Conservation (phyloP, 2,113 vertebrate genomes). For the Onychorhynchus coronatus region DNA sequence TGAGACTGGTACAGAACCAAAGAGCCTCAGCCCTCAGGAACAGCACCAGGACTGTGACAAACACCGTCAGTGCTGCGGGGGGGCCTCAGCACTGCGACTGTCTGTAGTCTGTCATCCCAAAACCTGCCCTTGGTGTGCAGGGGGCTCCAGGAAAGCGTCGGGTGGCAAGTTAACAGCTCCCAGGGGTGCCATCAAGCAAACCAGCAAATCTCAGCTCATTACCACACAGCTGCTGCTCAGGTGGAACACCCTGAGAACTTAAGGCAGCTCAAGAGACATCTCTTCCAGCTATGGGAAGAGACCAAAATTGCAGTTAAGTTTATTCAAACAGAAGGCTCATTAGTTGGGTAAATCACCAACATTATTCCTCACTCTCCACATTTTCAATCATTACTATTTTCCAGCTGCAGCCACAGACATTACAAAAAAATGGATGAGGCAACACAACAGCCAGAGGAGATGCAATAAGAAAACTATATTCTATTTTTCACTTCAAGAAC, state of each 20-base stretch:
- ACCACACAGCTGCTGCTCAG: background rate
- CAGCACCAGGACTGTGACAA: background rate
- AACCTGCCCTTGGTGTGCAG: accelerated
- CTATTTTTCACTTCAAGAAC: background rate
- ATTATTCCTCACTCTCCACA: background rate
- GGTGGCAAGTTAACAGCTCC: background rate
- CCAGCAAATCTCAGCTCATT: background rate
- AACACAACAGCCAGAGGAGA: background rate
- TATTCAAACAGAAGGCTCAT: background rate
- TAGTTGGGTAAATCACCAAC: background rate
- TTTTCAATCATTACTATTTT: background rate
- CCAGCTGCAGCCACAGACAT: background rate
- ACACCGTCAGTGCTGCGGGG: background rate
- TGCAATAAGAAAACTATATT: background rate
- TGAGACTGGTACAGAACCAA: background rate
- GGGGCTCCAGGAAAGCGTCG: background rate
- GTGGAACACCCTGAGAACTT: background rate
- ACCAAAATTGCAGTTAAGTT: background rate
- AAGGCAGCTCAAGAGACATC: background rate
- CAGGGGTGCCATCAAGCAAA: background rate
- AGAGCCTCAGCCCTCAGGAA: background rate
- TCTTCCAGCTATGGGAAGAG: background rate
- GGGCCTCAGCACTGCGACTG: background rate
- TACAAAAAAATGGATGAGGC: background rate
- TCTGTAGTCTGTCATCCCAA: background rate